Conservation (phyloP, 2,888 invertebrate genomes). For the Seira musarum region DNA sequence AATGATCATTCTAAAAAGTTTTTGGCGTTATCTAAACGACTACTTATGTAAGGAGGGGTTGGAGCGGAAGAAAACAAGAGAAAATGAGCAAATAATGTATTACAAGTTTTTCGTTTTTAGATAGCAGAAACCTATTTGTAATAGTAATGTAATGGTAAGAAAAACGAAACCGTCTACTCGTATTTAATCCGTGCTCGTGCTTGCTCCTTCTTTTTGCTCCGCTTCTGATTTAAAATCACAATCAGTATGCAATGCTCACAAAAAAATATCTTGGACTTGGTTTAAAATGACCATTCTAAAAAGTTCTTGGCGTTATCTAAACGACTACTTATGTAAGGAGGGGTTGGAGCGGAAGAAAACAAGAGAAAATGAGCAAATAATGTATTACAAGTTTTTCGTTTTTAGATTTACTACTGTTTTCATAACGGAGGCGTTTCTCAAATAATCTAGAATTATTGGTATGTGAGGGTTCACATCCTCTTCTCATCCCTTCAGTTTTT, state of each 20-base stretch:
- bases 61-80: neutral
- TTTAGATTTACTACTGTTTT: conserved; percentile 35
- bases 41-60: neutral
- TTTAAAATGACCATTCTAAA: too few species aligned
- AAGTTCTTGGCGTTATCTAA: too few species aligned
- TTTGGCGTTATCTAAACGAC: too few species aligned
- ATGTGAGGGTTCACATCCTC: neutral
- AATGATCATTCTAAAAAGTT: conserved; percentile 2
- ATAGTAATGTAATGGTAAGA: conserved; percentile 1
- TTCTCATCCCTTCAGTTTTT: too few species aligned
- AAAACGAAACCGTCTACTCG: too few species aligned
- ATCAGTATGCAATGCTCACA: too few species aligned
- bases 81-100: conserved; percentile 19
- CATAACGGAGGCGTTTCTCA: conserved; percentile 30
- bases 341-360: neutral
- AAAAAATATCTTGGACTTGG: too few species aligned
- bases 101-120: conserved; percentile 29
- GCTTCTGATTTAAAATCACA: too few species aligned
- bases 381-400: conserved; percentile 29
- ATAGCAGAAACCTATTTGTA: conserved; percentile 21
- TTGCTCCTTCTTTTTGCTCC: too few species aligned
- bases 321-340: neutral
- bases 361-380: conserved; percentile 9
- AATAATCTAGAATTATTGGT: conserved; percentile 22
- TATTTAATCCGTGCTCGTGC: too few species aligned